A percentile compares a stretch with the other conserved stretches of the same genome.
Conservation (phyloP, 2,888 invertebrate species). For the Trilocha varians region DNA sequence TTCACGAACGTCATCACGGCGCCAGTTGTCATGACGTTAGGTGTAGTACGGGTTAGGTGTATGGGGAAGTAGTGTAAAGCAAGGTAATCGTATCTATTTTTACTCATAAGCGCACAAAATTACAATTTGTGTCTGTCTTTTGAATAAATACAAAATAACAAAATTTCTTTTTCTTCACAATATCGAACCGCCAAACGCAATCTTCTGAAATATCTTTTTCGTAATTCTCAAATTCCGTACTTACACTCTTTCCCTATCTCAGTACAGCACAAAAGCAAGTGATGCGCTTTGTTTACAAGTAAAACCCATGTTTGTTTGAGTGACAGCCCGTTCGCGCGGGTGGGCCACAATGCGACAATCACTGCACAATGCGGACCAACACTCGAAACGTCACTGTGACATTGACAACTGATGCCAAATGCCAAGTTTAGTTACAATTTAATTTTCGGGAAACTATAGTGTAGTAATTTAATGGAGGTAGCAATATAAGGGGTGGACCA, state of each 20-base stretch:
- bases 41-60: too few relatives aligned
- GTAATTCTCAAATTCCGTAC: conserved; percentile 1
- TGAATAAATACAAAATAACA: too few relatives aligned
- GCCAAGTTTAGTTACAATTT: conserved; percentile 10
- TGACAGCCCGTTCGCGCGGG: conserved; percentile 44
- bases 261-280: conserved; percentile 32
- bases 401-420: conserved; percentile 15
- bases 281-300: conserved; percentile 50
- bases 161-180: too few relatives aligned
- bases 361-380: conserved; percentile 28
- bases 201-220: too few relatives aligned
- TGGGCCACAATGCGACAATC: conserved; percentile 44
- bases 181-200: too few relatives aligned
- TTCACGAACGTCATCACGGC: too few relatives aligned
- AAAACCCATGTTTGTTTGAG: conserved; percentile 52
- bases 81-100: background rate
- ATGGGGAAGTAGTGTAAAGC: conserved; percentile 13
- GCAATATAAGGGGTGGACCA: too few relatives aligned
- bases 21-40: too few relatives aligned
- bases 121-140: too few relatives aligned
- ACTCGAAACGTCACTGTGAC: conserved; percentile 30
- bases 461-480: background rate
- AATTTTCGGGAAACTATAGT: background rate
- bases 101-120: background rate
- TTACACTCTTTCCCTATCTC: conserved; percentile 11